Evolutionary conservation across 2,113 vertebrate species (phyloP).

Genomic region (Rynchops niger): DNA sequence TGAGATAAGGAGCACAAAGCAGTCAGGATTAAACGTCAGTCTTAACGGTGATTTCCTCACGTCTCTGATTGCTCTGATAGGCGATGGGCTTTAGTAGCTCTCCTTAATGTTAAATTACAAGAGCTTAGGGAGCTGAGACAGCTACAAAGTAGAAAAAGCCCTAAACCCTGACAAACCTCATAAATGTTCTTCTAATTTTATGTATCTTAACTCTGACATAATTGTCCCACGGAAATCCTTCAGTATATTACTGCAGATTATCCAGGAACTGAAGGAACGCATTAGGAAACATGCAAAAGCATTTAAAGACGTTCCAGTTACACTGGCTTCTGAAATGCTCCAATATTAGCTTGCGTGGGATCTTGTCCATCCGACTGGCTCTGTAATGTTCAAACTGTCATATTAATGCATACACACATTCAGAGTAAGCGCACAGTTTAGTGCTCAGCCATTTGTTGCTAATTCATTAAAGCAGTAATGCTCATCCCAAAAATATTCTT

Average conservation of each 20-base stretch:
- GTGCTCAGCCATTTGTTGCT: background rate
- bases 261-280: background rate
- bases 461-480: background rate
- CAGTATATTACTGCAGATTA: background rate
- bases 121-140: background rate
- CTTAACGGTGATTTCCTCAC: background rate
- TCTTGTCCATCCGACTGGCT: background rate
- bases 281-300: background rate
- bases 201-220: background rate
- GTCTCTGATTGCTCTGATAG: background rate
- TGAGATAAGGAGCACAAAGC: constrained; percentile 19
- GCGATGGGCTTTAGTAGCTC: background rate
- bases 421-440: background rate
- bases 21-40: constrained; percentile 24
- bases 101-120: background rate
- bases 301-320: background rate
- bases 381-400: background rate
- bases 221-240: background rate
- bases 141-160: background rate
- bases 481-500: background rate
- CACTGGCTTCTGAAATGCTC: background rate
- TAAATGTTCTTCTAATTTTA: background rate
- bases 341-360: background rate
- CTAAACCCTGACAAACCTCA: background rate
- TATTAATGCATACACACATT: background rate